These are phyloP conservation scores for Micromussa lordhowensis DNA, from an alignment of 92 coral and sea anemone genomes.

Conservation along the genomic window DNA sequence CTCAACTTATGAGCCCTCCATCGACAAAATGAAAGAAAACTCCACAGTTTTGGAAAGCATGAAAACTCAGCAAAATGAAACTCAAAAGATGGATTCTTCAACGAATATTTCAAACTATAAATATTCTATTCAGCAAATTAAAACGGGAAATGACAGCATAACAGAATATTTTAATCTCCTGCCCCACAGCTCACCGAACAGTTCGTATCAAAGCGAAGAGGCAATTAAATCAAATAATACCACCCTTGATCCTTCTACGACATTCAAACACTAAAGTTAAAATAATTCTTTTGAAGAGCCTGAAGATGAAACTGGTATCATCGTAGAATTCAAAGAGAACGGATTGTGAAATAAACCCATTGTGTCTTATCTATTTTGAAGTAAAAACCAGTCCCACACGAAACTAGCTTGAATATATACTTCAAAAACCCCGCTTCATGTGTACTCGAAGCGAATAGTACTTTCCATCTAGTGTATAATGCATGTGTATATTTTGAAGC, in stretches of 20 bases:
- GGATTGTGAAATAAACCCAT: background rate
- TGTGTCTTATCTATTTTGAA: background rate
- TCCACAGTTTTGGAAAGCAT: background rate
- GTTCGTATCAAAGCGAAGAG: background rate
- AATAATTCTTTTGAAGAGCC: background rate
- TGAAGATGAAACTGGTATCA: background rate
- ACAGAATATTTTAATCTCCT: constrained; percentile 9
- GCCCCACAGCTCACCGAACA: background rate
- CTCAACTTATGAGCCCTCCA: background rate
- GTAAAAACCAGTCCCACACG: too few relatives aligned
- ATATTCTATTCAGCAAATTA: constrained; percentile 1
- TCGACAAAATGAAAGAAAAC: background rate
- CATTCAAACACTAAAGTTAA: background rate
- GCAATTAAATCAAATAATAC: background rate
- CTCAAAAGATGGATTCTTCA: background rate
- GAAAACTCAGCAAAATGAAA: background rate
- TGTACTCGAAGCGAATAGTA: too few relatives aligned
- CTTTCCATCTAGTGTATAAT: too few relatives aligned
- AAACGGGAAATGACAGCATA: constrained; percentile 7
- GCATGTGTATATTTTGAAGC: too few relatives aligned
- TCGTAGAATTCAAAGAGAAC: background rate
- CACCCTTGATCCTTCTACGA: background rate
- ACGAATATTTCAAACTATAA: background rate
- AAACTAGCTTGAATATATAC: too few relatives aligned
- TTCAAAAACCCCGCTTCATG: too few relatives aligned